These are phyloP conservation scores for Cinara cedri DNA, from an alignment of 2,888 invertebrate species.

Conservation along the genomic window DNA sequence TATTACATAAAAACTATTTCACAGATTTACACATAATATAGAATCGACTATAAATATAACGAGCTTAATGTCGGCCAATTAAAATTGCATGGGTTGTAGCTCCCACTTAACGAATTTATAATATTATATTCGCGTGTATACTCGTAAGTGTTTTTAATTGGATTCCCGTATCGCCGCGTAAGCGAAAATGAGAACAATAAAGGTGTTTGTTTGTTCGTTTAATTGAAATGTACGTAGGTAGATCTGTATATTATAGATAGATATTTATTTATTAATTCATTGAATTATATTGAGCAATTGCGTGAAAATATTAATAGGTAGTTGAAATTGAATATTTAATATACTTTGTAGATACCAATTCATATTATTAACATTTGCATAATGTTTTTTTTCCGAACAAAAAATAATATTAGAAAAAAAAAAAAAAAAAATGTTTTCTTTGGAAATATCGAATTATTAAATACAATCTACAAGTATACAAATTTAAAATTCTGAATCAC, in stretches of 20 bases:
- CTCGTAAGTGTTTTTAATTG: slow-evolving; percentile 22
- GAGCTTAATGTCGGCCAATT: slow-evolving; percentile 24
- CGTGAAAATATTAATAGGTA: neutral
- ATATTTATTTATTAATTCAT: too few relatives aligned
- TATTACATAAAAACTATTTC: neutral
- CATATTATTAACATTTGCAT: too few relatives aligned
- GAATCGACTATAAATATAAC: slow-evolving; percentile 35
- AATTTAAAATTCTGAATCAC: slow-evolving; percentile 1
- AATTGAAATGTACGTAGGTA: neutral
- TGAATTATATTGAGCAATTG: neutral
- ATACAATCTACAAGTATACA: neutral
- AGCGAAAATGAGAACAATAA: slow-evolving; percentile 21
- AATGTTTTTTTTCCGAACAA: too few relatives aligned
- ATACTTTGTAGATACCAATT: too few relatives aligned
- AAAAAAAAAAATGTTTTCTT: too few relatives aligned
- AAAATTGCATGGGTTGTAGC: slow-evolving; percentile 38
- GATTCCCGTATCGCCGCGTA: neutral
- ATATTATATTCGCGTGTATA: neutral
- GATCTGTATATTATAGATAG: too few relatives aligned
- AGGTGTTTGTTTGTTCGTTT: slow-evolving; percentile 4
- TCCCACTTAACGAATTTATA: neutral
- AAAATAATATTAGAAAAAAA: too few relatives aligned
- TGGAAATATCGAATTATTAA: neutral
- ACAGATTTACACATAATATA: neutral
- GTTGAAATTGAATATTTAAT: neutral